These are phyloP conservation scores for Lypha dubia DNA, from an alignment of 2,888 invertebrate genomes.

Conservation along the genomic window DNA sequence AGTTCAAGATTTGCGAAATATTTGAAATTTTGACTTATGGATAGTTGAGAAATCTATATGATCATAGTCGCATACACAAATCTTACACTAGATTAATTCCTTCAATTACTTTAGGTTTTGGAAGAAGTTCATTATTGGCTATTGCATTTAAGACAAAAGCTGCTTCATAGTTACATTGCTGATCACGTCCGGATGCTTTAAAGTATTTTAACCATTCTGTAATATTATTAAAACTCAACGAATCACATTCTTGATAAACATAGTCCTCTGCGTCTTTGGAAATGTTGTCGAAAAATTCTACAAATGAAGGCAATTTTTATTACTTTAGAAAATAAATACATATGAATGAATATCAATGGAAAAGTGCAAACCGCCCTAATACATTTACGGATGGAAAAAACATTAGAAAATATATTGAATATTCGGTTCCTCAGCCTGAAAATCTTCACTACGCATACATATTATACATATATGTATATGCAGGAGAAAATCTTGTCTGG, in stretches of 20 bases:
- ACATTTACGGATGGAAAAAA: too few species aligned
- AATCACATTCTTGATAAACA: conserved; percentile 77
- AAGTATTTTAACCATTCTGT: conserved; percentile 78
- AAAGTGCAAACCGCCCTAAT: too few species aligned
- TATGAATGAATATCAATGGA: neutral
- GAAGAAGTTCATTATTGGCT: conserved; percentile 67
- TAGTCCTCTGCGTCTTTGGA: conserved; percentile 73
- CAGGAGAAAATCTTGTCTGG: too few species aligned
- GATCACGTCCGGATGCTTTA: conserved; percentile 71
- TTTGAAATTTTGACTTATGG: too few species aligned
- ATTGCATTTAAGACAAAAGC: conserved; percentile 77
- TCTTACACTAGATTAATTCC: conserved; percentile 73
- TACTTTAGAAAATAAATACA: neutral
- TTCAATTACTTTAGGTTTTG: conserved; percentile 43
- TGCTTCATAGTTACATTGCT: conserved; percentile 77
- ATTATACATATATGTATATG: too few species aligned
- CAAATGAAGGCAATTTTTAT: neutral
- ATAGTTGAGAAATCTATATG: too few species aligned
- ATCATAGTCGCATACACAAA: neutral
- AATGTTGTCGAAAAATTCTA: conserved; percentile 76
- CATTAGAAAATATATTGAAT: too few species aligned
- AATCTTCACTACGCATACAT: too few species aligned
- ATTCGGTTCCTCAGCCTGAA: too few species aligned
- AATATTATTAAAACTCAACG: conserved; percentile 77
- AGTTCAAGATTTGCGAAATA: too few species aligned